Percentiles rank a stretch among this genome's conserved stretches.
These are phyloP conservation scores for Leucosticte australis DNA, from an alignment of 2,113 vertebrate genomes.

Conservation along the genomic window DNA sequence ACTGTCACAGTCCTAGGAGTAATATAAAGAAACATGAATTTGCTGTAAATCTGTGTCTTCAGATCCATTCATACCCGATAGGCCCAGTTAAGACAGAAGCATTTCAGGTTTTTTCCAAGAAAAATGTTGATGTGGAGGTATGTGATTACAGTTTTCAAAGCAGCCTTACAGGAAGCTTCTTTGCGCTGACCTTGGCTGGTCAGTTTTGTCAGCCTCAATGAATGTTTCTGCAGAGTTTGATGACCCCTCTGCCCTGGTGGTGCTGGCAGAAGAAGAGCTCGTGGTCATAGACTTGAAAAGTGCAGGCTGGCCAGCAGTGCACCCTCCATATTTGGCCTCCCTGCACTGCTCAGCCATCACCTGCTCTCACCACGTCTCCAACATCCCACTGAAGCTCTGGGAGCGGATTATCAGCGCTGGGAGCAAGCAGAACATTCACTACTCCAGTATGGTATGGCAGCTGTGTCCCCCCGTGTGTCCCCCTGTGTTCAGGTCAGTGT, in stretches of 20 bases:
- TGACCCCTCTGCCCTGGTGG: slow-evolving; percentile 89
- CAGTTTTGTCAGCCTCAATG: not conserved
- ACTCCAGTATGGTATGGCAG: slow-evolving; percentile 84
- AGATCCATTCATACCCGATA: not conserved
- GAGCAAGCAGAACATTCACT: slow-evolving; percentile 84
- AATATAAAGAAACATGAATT: not conserved
- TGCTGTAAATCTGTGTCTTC: not conserved
- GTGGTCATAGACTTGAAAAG: slow-evolving; percentile 91
- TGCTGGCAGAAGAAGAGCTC: slow-evolving; percentile 94
- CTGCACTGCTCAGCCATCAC: slow-evolving; percentile 98
- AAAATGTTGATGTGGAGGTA: not conserved
- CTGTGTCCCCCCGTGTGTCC: not conserved
- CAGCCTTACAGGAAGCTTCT: not conserved
- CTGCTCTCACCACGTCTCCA: slow-evolving; percentile 93
- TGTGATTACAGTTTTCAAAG: not conserved
- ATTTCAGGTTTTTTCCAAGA: not conserved
- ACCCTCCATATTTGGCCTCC: slow-evolving; percentile 92
- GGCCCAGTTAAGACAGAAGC: not conserved
- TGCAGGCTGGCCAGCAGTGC: slow-evolving; percentile 88
- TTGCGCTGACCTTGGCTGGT: not conserved
- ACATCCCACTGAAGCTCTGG: slow-evolving; percentile 96
- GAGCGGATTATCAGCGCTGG: slow-evolving; percentile 85
- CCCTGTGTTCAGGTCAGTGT: not conserved
- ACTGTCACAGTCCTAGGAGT: not conserved
- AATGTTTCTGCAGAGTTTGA: slow-evolving; percentile 73